Conservation (phyloP, 2,888 invertebrate species). For the Orthosia gracilis region DNA sequence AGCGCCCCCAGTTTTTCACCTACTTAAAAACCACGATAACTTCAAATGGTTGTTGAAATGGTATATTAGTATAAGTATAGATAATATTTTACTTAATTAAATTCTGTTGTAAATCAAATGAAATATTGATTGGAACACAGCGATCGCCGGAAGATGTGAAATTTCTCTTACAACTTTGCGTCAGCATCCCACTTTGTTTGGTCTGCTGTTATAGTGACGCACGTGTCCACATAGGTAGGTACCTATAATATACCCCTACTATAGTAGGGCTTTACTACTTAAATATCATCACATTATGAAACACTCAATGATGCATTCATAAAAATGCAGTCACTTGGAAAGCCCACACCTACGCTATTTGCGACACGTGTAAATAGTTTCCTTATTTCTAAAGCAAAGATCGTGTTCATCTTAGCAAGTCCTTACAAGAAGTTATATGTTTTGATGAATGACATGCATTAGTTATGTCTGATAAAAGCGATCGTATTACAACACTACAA, state of each 20-base stretch:
- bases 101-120: too few relatives aligned
- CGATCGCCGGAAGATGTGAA: slow-evolving; percentile 13
- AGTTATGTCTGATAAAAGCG: not conserved
- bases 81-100: too few relatives aligned
- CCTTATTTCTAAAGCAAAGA: not conserved
- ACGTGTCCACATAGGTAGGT: too few relatives aligned
- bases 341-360: slow-evolving; percentile 13
- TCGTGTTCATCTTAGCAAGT: not conserved
- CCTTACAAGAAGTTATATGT: not conserved
- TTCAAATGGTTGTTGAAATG: too few relatives aligned
- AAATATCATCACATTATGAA: slow-evolving; percentile 15
- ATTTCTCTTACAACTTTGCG: not conserved
- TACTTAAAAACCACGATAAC: too few relatives aligned
- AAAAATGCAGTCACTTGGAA: slow-evolving; percentile 14
- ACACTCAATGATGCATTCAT: slow-evolving; percentile 23
- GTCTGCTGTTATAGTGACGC: not conserved
- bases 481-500: too few relatives aligned
- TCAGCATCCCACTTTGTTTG: not conserved
- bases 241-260: too few relatives aligned
- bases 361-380: not conserved
- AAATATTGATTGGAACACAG: not conserved
- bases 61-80: too few relatives aligned
- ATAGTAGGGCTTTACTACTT: not conserved
- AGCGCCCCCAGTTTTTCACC: too few relatives aligned
- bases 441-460: not conserved